Evolutionary conservation across 2,888 invertebrate species (phyloP), one percentile per base, ranked within the genome.

Genomic region (Panzeria rudis): DNA sequence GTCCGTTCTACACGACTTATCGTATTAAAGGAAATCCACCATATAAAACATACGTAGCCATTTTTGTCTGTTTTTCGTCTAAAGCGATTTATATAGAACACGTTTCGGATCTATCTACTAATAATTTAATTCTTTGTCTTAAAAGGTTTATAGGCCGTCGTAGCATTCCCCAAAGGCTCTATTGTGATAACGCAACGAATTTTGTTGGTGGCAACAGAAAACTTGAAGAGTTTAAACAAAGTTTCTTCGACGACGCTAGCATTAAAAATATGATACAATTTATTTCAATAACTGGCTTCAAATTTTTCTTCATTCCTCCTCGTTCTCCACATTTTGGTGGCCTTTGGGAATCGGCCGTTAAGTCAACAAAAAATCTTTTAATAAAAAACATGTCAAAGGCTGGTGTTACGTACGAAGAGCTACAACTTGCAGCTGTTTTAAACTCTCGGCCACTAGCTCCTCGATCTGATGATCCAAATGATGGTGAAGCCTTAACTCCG

Each of bases 51-150:
- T 76, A 66, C 52, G 41, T 76, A 1, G 56, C 56, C 4, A 66
- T 76, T 32, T 76, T 66, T 32, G 76, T 66, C 68, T 87, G 86
- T 79, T 87, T 87, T 59, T 41, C 84, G 1, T 84, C 82, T 8
- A 82, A 86, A 62, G 86, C 86, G 17, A 71, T 85, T 20, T 79
- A 86, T 75, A 77, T 87, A 23, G 86, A 87, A 83, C 35, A 85
- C 41, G 83, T 85, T 25, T 77, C 86, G 4, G 82, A 87, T 56
- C 59, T 86, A 3, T 86, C 86, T 8, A 75, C 86, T 62, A 83
- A 85, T 62, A 76, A 61, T 13, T 88, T 87, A 54, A 59, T 59
- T 35, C 17, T 59, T 17, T 59, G 35, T 17, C n/a, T 59, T 17
- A 59, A 59, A 59, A n/a, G 17, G 17, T 35, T 59, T 9, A 35